Conservation (phyloP, 2,888 invertebrate genomes). For the Drosophila paramelanica region DNA sequence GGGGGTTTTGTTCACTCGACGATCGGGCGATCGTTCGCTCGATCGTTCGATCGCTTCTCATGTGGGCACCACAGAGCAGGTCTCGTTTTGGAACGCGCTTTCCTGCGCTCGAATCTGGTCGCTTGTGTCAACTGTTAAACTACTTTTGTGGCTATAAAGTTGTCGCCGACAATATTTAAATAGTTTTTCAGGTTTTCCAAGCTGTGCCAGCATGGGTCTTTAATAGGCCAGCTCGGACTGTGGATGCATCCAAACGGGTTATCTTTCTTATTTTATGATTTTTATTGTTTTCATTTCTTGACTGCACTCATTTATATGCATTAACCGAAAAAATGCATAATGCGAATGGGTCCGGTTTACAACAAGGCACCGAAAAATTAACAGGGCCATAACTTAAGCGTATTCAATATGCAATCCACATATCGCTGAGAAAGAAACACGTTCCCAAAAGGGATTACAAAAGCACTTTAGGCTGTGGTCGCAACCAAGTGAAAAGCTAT, state of each 20-base stretch:
- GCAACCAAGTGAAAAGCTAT: constrained; percentile 13
- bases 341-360: constrained; percentile 60
- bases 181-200: constrained; percentile 49
- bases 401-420: constrained; percentile 57
- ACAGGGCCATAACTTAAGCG: constrained; percentile 16
- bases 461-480: not conserved
- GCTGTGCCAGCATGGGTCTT: constrained; percentile 11
- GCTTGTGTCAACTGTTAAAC: constrained; percentile 34
- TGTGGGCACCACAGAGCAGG: constrained; percentile 27
- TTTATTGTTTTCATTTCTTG: constrained; percentile 9
- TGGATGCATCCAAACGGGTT: constrained; percentile 37
- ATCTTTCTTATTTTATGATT: constrained; percentile 20
- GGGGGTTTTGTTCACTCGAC: constrained; percentile 26
- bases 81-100: constrained; percentile 48
- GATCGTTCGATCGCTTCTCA: constrained; percentile 46
- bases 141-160: constrained; percentile 27
- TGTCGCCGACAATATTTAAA: constrained; percentile 41
- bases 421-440: constrained; percentile 42
- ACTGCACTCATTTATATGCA: constrained; percentile 55
- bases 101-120: constrained; percentile 14
- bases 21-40: constrained; percentile 35
- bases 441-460: constrained; percentile 39
- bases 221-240: constrained; percentile 45
- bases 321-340: constrained; percentile 36
- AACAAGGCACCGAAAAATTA: constrained; percentile 34